Percentiles rank a stretch among this genome's conserved stretches.
Evolutionary conservation across 2,797 vertebrate genomes (phyloP).

Genomic region (Syngnathus acus): DNA sequence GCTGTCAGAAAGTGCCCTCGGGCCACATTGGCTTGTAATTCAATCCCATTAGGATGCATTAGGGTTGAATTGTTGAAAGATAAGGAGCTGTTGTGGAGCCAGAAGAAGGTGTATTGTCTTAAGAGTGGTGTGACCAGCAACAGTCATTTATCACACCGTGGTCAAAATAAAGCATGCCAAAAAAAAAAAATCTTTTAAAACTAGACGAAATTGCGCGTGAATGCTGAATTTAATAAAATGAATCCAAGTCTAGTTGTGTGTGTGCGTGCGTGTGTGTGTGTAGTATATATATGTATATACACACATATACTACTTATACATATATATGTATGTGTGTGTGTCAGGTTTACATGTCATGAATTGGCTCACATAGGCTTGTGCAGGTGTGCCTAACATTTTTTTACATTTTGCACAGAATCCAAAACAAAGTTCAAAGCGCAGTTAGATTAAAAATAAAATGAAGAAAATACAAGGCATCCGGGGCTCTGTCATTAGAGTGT

Average conservation of each 20-base stretch:
- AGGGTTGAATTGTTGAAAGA: constrained; percentile 57
- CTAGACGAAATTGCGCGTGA: too few relatives aligned
- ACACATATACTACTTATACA: too few relatives aligned
- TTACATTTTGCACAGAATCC: constrained; percentile 41
- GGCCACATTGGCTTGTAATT: constrained; percentile 48
- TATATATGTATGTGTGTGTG: too few relatives aligned
- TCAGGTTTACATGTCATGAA: not conserved
- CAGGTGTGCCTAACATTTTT: not conserved
- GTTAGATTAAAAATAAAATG: constrained; percentile 54
- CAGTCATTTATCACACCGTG: not conserved
- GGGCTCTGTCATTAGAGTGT: constrained; percentile 59
- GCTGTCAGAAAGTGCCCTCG: constrained; percentile 17
- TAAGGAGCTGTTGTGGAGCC: constrained; percentile 50
- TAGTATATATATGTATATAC: too few relatives aligned
- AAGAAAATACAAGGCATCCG: not conserved
- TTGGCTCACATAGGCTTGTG: not conserved
- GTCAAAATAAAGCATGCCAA: not conserved
- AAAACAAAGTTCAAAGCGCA: constrained; percentile 44
- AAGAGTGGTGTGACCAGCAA: not conserved
- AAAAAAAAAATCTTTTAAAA: not conserved
- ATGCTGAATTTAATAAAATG: too few relatives aligned
- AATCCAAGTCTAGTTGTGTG: too few relatives aligned
- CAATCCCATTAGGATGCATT: constrained; percentile 53
- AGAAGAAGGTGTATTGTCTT: not conserved
- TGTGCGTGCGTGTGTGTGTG: too few relatives aligned